Base-by-base conservation (phyloP, 2,797 vertebrate genomes). In the Cossypha dichroa region DNA sequence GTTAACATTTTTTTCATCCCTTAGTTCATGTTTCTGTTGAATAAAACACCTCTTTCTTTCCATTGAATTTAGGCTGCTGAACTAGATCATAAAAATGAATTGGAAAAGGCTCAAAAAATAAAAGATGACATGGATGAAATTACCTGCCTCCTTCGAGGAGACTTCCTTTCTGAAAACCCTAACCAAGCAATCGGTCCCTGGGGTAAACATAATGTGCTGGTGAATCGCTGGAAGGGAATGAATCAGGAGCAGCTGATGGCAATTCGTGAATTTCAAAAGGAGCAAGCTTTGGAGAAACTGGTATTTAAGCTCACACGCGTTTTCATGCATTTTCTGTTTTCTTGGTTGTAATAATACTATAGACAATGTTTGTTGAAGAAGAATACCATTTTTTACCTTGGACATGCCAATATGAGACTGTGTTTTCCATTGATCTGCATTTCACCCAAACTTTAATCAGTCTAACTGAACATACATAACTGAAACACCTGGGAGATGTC, bases 201-300 rank as follows among this genome's bases (percentile, higher is more conserved):
- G 31, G 98, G 97, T 29, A 91, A 92, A 2, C 97, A 97, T 3
- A 97, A 95, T 6, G 95, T 98, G 56, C 64, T 98, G 5, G 95
- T 96, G 3, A 95, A 98, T 93, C 86, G 93, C 22, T 98, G 99
- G 96, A 98, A 98, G 92, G 98, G 98, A 77, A 97, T 98, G 98
- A 96, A 2, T 59, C 34, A 40, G 92, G 97, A 98, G 74, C 97
- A 99, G 94, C 96, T 96, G 87, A 96, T 97, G 85, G 94, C 97
- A 63, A 96, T 99, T 62, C 91, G 82, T 34, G 89, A 96, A 25
- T 94, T 82, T 75, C 99, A 99, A 94, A 97, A 97, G 95, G 92
- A 98, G 40, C 99, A 99, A 96, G 96, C 97, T 15, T 98, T 98
- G 85, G 98, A 99, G 87, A 99, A 97, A 91, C 96, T 85, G 99